Evolutionary conservation across 2,888 invertebrate genomes (phyloP).

Genomic region (Itoplectis maculator): DNA sequence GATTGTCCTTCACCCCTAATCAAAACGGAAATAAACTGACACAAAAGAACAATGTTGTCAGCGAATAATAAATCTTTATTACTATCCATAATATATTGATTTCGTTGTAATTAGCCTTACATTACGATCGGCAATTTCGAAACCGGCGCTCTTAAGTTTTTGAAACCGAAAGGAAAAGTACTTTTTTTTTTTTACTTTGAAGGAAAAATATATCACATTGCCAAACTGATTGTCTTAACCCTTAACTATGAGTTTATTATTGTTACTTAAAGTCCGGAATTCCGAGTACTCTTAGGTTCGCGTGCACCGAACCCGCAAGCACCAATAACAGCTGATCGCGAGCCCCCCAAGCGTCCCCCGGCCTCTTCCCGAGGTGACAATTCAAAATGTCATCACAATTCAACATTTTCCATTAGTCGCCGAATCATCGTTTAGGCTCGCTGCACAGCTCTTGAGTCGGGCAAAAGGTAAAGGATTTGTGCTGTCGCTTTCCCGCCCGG

Average conservation of each 20-base stretch:
- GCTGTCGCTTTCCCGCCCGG: too few species aligned
- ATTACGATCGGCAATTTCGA: neutral
- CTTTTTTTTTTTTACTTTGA: too few species aligned
- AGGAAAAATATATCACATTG: neutral
- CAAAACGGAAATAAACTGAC: neutral
- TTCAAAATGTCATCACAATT: slow-evolving; percentile 44
- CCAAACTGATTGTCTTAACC: neutral
- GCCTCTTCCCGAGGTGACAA: slow-evolving; percentile 45
- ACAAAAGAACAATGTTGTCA: neutral
- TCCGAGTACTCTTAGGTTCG: neutral
- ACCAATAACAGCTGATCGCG: slow-evolving; percentile 24
- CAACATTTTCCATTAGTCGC: slow-evolving; percentile 50
- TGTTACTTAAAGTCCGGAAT: neutral
- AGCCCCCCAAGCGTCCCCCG: neutral
- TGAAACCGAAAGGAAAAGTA: too few species aligned
- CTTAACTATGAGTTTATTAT: neutral
- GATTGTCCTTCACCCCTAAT: neutral
- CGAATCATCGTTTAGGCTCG: slow-evolving; percentile 29
- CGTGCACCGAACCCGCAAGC: neutral
- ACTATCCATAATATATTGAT: neutral
- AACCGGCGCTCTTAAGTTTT: neutral
- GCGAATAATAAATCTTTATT: neutral
- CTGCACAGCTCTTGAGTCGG: neutral
- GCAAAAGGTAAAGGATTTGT: slow-evolving; percentile 30
- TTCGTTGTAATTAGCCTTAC: neutral